These are phyloP conservation scores for Caenorhabditis inopinata DNA, from an alignment of 1,140 invertebrate species.

Conservation along the genomic window DNA sequence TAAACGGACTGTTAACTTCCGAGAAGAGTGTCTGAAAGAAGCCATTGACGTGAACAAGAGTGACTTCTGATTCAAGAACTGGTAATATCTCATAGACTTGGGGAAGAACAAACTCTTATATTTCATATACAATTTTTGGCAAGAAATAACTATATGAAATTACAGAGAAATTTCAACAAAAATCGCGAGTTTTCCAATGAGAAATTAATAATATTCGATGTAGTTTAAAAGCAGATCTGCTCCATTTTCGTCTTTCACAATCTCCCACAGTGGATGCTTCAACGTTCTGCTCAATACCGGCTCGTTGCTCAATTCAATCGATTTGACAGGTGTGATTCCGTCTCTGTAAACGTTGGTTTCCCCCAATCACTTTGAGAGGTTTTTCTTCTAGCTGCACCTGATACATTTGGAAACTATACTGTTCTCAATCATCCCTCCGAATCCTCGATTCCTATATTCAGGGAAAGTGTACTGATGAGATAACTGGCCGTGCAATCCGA, in stretches of 20 bases:
- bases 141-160: no score
- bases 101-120: no score
- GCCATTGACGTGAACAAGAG: no score
- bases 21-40: no score
- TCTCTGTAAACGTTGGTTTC: background rate
- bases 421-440: slow-evolving; percentile 17
- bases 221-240: background rate
- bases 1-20: background rate
- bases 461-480: slow-evolving; percentile 1
- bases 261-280: background rate
- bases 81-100: no score
- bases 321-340: background rate
- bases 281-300: background rate
- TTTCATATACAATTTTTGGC: no score
- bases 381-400: background rate
- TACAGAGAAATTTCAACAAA: no score
- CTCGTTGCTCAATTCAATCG: background rate
- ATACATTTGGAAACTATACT: slow-evolving; percentile 5
- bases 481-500: slow-evolving; percentile 11
- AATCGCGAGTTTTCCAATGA: no score
- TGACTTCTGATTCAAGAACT: no score
- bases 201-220: background rate
- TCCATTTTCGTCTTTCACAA: background rate
- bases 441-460: slow-evolving; percentile 22
- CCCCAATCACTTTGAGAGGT: no score